Evolutionary conservation across 2,888 invertebrate genomes (phyloP).

Genomic region (Ormyrus nitidulus): DNA sequence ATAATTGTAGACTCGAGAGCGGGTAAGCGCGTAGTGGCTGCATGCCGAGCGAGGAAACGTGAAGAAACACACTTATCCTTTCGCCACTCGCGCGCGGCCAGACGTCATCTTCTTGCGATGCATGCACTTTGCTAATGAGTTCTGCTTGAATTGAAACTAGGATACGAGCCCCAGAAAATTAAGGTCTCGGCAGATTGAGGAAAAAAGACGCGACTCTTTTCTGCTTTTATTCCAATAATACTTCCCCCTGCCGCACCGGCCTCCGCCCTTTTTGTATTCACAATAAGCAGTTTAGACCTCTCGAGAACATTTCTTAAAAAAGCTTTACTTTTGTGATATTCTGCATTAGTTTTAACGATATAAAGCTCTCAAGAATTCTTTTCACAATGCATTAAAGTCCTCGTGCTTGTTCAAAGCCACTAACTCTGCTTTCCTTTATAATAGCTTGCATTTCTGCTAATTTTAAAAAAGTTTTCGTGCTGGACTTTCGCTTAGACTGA

Average conservation of each 20-base stretch:
- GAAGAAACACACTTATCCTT: conserved; percentile 46
- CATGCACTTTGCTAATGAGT: conserved; percentile 54
- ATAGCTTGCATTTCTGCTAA: too few species aligned
- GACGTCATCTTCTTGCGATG: conserved; percentile 42
- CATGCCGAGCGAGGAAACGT: conserved; percentile 7
- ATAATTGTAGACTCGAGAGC: conserved; percentile 49
- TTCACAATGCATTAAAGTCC: neutral
- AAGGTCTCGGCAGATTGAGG: conserved; percentile 40
- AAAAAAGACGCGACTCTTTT: conserved; percentile 18
- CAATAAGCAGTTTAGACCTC: conserved; percentile 24
- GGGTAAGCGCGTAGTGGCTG: neutral
- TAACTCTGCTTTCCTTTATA: neutral
- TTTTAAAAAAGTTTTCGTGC: too few species aligned
- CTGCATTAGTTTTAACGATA: conserved; percentile 11
- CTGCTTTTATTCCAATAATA: conserved; percentile 31
- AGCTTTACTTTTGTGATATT: neutral
- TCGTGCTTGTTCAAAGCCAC: neutral
- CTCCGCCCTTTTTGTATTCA: neutral
- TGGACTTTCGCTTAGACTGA: too few species aligned
- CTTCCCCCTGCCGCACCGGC: neutral
- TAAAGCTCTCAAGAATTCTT: neutral
- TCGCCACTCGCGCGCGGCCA: conserved; percentile 1
- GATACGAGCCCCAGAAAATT: conserved; percentile 47
- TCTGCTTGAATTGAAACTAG: conserved; percentile 48
- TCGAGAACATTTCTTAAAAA: conserved; percentile 2